Evolutionary conservation across 2,113 vertebrate genomes (phyloP), one percentile per base, ranked within the genome.

Genomic region (Rhinoderma darwinii): DNA sequence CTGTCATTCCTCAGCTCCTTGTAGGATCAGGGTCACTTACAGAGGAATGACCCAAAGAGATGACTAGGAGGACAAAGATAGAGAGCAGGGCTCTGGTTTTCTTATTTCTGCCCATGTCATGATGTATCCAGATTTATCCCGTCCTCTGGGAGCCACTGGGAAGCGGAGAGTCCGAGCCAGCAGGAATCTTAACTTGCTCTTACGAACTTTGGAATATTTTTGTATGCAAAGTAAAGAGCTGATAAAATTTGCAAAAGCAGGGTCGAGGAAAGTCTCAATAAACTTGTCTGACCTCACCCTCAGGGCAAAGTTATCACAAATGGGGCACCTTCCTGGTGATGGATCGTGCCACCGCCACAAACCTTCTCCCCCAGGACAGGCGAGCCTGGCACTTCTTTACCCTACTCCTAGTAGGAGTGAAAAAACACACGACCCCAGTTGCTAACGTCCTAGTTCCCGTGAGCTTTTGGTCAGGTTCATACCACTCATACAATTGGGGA

Each of bases 71-170:
- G 43, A 32, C 44, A 37, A 20, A 50, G 73, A 47, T 51, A 43
- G 59, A 50, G 44, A 54, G 50, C 66, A 56, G 44, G 14, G 35
- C 68, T 84, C 32, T 73, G 32, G 35, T 44, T 83, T 68, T 72
- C 30, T 32, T 43, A 56, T 39, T 54, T 56, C 47, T 84, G 68
- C 32, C n/a, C 32, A 74, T 83, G 81, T 70, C 63, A 70, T 50
- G 56, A 70, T 25, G 44, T 72, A 20, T 68, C 63, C 41, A 68
- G 12, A 72, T 83, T 83, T 83, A 82, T 82, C 15, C 83, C 2
- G 25, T 78, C 84, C 59, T 61, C 41, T 35, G 84, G 84, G 84
- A 79, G 59, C n/a, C 32, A 47, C 41, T 78, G 84, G 75, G 20
- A 85, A 86, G 61, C 37, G 37, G 20, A 51, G 59, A 51, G 35